Conservation (phyloP, 2,113 vertebrate genomes). For the Gasterosteus aculeatus region DNA sequence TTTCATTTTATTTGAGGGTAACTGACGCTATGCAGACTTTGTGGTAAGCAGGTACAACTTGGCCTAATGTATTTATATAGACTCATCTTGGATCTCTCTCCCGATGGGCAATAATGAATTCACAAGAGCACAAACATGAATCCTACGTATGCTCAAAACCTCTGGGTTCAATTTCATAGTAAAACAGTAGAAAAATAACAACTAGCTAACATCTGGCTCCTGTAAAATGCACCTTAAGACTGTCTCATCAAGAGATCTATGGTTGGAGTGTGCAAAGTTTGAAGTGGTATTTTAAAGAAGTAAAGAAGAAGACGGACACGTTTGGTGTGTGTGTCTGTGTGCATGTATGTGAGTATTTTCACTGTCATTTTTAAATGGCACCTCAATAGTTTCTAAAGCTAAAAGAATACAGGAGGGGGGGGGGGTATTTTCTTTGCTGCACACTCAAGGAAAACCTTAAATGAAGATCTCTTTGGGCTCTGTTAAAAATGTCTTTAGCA, state of each 20-base stretch:
- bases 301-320: conserved; percentile 5
- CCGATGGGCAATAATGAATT: neutral
- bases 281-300: conserved; percentile 29
- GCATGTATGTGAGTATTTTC: conserved; percentile 25
- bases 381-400: conserved; percentile 56
- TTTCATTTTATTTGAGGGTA: conserved; percentile 12
- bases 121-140: conserved; percentile 15
- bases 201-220: conserved; percentile 38
- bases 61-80: neutral
- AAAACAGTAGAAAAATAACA: conserved; percentile 73
- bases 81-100: conserved; percentile 19
- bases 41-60: conserved; percentile 11
- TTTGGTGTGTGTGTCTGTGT: conserved; percentile 30
- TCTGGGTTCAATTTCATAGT: conserved; percentile 44
- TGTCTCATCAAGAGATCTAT: conserved; percentile 48
- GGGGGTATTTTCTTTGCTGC: conserved; percentile 22
- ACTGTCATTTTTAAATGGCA: conserved; percentile 58
- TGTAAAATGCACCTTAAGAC: conserved; percentile 59
- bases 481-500: conserved; percentile 56
- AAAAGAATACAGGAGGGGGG: conserved; percentile 68
- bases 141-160: conserved; percentile 15
- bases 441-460: conserved; percentile 48
- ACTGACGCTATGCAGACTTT: neutral
- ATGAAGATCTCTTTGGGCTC: conserved; percentile 77
- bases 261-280: conserved; percentile 37